These are phyloP conservation scores for Hirundichthys speculiger DNA, from an alignment of 2,113 vertebrate species.

Conservation along the genomic window DNA sequence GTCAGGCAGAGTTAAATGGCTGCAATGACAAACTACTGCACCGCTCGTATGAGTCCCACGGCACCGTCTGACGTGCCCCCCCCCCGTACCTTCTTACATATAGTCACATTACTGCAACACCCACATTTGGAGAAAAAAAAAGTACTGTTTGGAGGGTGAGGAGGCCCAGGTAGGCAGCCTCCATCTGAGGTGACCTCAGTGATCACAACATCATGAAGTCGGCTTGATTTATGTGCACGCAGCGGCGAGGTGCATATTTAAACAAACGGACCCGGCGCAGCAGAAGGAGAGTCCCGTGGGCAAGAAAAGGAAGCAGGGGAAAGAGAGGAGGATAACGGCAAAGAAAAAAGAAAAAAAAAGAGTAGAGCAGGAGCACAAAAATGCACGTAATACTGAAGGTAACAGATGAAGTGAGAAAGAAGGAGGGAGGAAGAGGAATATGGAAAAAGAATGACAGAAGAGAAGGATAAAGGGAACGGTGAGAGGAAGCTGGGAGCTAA, in stretches of 20 bases:
- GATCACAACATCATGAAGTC: conserved; percentile 46
- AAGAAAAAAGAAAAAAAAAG: not conserved
- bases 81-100: not conserved
- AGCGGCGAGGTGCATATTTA: conserved; percentile 34
- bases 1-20: conserved; percentile 50
- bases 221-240: conserved; percentile 57
- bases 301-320: conserved; percentile 6
- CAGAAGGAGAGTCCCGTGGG: conserved; percentile 4
- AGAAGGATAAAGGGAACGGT: conserved; percentile 24
- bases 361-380: not conserved
- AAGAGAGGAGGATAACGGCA: not conserved
- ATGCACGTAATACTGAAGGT: not conserved
- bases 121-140: not conserved
- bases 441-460: conserved; percentile 21
- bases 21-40: conserved; percentile 60
- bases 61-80: conserved; percentile 24
- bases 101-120: conserved; percentile 5
- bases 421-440: not conserved
- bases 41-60: conserved; percentile 43
- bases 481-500: conserved; percentile 18
- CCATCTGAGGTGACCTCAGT: conserved; percentile 48
- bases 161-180: conserved; percentile 34
- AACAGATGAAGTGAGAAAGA: not conserved
- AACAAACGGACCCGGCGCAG: conserved; percentile 34
- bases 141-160: conserved; percentile 25